Evolutionary conservation across 2,888 invertebrate genomes (phyloP).

Genomic region (Stictocephala bisonia): DNA sequence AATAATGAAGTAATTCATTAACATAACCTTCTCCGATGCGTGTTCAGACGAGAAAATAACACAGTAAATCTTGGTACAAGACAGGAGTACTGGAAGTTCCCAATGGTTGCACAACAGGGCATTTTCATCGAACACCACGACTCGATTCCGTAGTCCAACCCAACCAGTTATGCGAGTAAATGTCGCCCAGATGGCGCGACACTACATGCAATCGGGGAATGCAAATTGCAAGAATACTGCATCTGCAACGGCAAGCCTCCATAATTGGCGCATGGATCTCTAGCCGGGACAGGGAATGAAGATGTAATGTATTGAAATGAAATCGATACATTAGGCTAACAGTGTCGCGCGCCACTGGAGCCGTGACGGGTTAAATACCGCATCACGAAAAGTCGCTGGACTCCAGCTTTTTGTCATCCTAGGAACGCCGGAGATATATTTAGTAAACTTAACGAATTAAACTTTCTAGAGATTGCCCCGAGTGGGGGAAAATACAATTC

Average conservation of each 20-base stretch:
- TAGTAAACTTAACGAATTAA: slow-evolving; percentile 57
- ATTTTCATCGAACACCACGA: too few relatives aligned
- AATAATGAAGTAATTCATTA: too few relatives aligned
- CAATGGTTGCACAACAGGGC: too few relatives aligned
- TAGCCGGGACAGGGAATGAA: slow-evolving; percentile 6
- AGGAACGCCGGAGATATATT: slow-evolving; percentile 51
- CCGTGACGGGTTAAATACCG: neutral
- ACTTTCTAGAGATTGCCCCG: slow-evolving; percentile 51
- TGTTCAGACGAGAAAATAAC: too few relatives aligned
- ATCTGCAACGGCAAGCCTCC: neutral
- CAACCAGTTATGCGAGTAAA: too few relatives aligned
- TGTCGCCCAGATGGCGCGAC: neutral
- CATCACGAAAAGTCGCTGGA: neutral
- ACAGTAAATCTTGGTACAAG: too few relatives aligned
- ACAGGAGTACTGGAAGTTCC: too few relatives aligned
- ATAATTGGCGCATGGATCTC: slow-evolving; percentile 5
- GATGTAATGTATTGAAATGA: slow-evolving; percentile 39
- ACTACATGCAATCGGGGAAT: neutral
- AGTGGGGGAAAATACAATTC: slow-evolving; percentile 30
- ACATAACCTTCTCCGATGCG: too few relatives aligned
- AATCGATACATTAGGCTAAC: slow-evolving; percentile 30
- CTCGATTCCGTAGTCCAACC: too few relatives aligned
- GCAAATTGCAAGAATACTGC: neutral
- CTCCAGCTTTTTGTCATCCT: too few relatives aligned
- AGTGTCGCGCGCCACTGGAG: neutral